Conservation (phyloP, 2,113 vertebrate genomes). For the Ailuropoda melanoleuca region DNA sequence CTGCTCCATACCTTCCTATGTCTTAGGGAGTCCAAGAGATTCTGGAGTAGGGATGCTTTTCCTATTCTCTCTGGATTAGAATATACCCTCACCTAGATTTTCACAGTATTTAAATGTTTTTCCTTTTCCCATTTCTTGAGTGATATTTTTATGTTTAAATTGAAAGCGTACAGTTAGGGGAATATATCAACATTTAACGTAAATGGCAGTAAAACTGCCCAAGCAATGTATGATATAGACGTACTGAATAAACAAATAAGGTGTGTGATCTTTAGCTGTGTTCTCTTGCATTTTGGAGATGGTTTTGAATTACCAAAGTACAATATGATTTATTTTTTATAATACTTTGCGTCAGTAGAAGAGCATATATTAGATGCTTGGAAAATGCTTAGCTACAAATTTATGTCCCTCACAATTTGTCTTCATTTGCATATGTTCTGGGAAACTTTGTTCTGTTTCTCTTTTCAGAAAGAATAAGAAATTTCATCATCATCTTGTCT, state of each 20-base stretch:
- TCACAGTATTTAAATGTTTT: constrained; percentile 27
- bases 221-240: constrained; percentile 42
- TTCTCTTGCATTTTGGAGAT: constrained; percentile 47
- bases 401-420: constrained; percentile 59
- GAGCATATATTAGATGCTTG: constrained; percentile 25
- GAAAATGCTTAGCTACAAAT: constrained; percentile 46
- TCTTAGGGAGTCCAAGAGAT: not conserved
- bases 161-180: constrained; percentile 12
- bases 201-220: constrained; percentile 59
- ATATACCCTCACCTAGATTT: constrained; percentile 35
- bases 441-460: constrained; percentile 61
- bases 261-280: not conserved
- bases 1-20: not conserved
- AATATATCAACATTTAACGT: constrained; percentile 39
- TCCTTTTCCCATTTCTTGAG: constrained; percentile 8
- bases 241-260: constrained; percentile 45
- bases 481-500: constrained; percentile 45
- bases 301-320: constrained; percentile 23
- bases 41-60: not conserved
- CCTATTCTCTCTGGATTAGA: not conserved
- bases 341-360: constrained; percentile 48
- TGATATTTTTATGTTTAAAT: constrained; percentile 50
- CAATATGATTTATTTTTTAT: constrained; percentile 50
- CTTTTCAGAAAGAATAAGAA: constrained; percentile 63
- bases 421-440: constrained; percentile 48